Base-by-base conservation (phyloP, 1,140 invertebrate genomes). In the Drosophila malerkotliana region DNA sequence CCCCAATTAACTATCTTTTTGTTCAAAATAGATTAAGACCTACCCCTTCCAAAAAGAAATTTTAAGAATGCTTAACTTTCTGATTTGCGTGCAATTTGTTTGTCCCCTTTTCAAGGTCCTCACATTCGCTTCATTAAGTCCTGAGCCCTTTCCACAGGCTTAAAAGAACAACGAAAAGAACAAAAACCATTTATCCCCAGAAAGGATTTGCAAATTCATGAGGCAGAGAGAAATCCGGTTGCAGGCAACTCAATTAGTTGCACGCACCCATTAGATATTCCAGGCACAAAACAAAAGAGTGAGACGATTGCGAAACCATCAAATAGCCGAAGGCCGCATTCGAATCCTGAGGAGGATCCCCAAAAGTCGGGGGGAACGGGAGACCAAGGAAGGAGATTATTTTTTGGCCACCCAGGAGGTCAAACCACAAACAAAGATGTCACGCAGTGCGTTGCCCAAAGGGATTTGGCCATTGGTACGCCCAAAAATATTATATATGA, bases 181-280 rank as follows among this genome's bases (percentile, higher is more conserved):
- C 30, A 37, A 55, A 63, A 75, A 28, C 61, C 72, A 76, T 74
- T 75, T 75, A 64, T 57, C 34, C 72, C 59, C 18, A 56, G 58
- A 75, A 48, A 47, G 62, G 72, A 54, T 76, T 76, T 76, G 72
- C 72, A 76, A 64, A 76, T 68, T 53, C 49, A 49, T 51, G 55
- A 37, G 58, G 41, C 47, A 39, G 44, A 51, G 48, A 18, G 48
- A 39, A 39, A 47, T 74, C 72, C 59, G 49, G 55, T 74, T 64
- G 60, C 68, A 28, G 60, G 72, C 81, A 85, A 87, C 77, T 87
- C 81, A 84, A 84, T 84, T 84, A 84, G 82, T 81, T 87, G 81
- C 81, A 84, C 73, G 81, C 81, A 81, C 77, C 81, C 81, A 84
- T 84, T 84, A 77, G 82, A 77, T 87, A 84, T 84, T 84, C 81